Base-by-base conservation (phyloP, 2,797 vertebrate genomes). In the Propithecus perrieri region DNA sequence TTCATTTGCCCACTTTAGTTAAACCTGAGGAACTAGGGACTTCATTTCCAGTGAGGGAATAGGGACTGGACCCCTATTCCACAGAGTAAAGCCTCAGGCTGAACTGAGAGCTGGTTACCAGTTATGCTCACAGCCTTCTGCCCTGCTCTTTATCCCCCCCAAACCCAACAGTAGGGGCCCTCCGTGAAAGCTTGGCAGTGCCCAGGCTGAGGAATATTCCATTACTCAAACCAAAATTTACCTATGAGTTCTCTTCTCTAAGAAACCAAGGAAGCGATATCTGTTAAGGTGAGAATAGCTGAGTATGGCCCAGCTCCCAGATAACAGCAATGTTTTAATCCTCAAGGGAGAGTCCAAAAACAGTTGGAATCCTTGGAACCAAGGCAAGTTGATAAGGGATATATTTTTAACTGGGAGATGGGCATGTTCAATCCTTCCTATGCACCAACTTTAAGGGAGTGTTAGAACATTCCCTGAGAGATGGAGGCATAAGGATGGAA, bases 181-280 rank as follows among this genome's bases (percentile, higher is more conserved):
- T 18, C 41, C 43, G 13, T 43, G 10, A 57, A 83, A 94, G 57
- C n/a, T 22, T 57, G 69, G 74, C 43, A 53, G 74, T 20, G 22
- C 48, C 20, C 85, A 67, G 41, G 33, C 4, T 75, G 63, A 71
- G 38, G 22, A 53, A 41, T 8, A 69, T 53, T 20, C 65, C 48
- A 28, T 38, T 20, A 12, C 46, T 85, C 67, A 63, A 69, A 28
- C 50, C 38, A 43, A 61, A 89, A 84, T 33, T 55, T 63, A 57
- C 57, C 33, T 57, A 69, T 83, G 86, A 69, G 22, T 61, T 63
- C 88, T 81, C 22, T 46, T 92, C 83, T 65, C 96, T 95, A 41
- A 69, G 57, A 90, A 83, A 83, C 67, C 50, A 59, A 85, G 53
- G 43, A 85, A 92, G n/a, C 72, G 41, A 95, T 46, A 78, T 75